Evolutionary conservation across 2,797 vertebrate species (phyloP).

Genomic region (Apogon hyalosoma): DNA sequence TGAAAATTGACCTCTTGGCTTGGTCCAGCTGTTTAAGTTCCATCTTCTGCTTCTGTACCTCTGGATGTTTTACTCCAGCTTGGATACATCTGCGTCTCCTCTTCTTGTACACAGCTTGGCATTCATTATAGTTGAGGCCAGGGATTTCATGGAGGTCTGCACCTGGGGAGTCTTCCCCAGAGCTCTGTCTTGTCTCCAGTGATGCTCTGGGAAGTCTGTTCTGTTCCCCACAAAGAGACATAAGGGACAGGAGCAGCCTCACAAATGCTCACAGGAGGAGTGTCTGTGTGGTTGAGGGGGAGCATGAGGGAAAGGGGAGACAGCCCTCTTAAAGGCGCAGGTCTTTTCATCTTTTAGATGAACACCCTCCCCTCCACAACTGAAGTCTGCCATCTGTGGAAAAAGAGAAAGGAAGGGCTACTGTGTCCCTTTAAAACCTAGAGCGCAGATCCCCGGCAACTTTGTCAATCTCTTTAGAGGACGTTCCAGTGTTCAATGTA

Average conservation of each 20-base stretch:
- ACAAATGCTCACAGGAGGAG: slow-evolving; percentile 86
- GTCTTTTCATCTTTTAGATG: slow-evolving; percentile 78
- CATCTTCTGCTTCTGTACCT: slow-evolving; percentile 57
- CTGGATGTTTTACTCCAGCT: slow-evolving; percentile 67
- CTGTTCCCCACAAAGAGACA: slow-evolving; percentile 83
- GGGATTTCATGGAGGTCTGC: slow-evolving; percentile 58
- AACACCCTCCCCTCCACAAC: slow-evolving; percentile 68
- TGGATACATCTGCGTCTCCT: slow-evolving; percentile 43
- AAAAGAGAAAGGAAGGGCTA: slow-evolving; percentile 56
- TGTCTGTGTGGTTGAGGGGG: slow-evolving; percentile 83
- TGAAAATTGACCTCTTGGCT: slow-evolving; percentile 66
- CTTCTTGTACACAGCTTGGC: slow-evolving; percentile 50
- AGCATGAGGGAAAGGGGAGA: slow-evolving; percentile 82
- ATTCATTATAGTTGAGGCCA: slow-evolving; percentile 55
- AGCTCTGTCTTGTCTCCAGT: slow-evolving; percentile 76
- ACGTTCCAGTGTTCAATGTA: slow-evolving; percentile 84
- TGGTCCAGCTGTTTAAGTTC: slow-evolving; percentile 67
- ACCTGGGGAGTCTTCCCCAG: slow-evolving; percentile 63
- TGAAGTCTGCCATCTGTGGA: slow-evolving; percentile 66
- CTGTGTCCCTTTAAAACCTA: slow-evolving; percentile 79
- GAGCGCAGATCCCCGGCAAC: slow-evolving; percentile 80
- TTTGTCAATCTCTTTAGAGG: slow-evolving; percentile 88
- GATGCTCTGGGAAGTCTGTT: slow-evolving; percentile 79
- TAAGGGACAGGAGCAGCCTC: slow-evolving; percentile 85
- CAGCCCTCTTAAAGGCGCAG: slow-evolving; percentile 89